Evolutionary conservation across 2,797 vertebrate genomes (phyloP), one percentile per base, ranked within the genome.

Genomic region (Borostomias antarcticus): DNA sequence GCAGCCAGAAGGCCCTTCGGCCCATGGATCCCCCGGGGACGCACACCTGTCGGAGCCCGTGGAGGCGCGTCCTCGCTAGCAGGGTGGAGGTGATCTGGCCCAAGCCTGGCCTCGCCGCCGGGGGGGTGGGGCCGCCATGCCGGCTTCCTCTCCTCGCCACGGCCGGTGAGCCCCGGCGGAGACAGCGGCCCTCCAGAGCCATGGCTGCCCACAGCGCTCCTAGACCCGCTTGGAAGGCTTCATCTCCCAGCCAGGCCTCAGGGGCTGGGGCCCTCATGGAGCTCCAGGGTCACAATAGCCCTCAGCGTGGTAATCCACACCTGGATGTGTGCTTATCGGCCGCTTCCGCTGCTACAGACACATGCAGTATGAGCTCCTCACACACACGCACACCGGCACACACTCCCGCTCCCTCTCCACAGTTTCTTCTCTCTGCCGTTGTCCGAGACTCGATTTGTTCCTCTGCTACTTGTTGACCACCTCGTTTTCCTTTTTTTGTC

Each of bases 41-140:
- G 53, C 95, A 95, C 75, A 95, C 91, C 68, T 96, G 93, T 85
- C 93, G 92, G 82, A 97, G 87, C 84, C 96, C 96, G 52, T 96
- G 96, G 72, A 98, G 89, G 75, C 92, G 94, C 75, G 94, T 92
- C 86, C 93, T 92, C 76, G 93, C 91, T 83, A 94, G 78, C 56
- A 90, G 77, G 66, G 85, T 77, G 37, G 83, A 80, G 19, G 87
- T 89, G 75, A 91, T 80, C 54, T 53, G 73, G 69, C 79, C 78
- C 64, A 87, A 65, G 73, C 80, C 69, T 2, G 78, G 75, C 68
- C 79, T 85, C 0, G 52, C 61, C 21, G 52, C 62, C 69, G 29
- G 84, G 40, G n/a, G n/a, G n/a, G n/a, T n/a, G n/a, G n/a, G n/a
- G n/a, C n/a, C n/a, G n/a, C n/a, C n/a, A n/a, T 51, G 82, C 77